A percentile compares a stretch with the other conserved stretches of the same genome.
Conservation (phyloP, 37 sponge, comb jelly and placozoan species). For the Diacarnus erythraeanus region DNA sequence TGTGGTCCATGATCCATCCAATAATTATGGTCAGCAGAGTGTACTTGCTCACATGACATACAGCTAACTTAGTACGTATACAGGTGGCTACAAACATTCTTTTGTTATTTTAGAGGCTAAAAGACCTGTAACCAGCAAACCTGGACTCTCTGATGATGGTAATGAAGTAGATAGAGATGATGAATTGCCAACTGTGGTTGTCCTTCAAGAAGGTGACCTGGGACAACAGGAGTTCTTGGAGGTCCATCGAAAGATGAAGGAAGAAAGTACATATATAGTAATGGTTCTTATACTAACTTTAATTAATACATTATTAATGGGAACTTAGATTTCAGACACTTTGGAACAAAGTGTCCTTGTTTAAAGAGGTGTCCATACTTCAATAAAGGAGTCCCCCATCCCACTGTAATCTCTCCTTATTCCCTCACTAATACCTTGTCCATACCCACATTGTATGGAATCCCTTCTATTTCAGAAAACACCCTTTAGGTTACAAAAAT, state of each 20-base stretch:
- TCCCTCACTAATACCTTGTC: too few relatives aligned
- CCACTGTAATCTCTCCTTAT: too few relatives aligned
- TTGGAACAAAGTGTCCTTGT: too few relatives aligned
- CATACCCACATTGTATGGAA: too few relatives aligned
- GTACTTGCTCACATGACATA: background rate
- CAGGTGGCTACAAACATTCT: background rate
- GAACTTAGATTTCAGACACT: too few relatives aligned
- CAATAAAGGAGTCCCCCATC: too few relatives aligned
- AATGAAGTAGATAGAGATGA: slow-evolving; percentile 61
- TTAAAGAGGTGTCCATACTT: too few relatives aligned
- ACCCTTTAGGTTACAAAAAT: too few relatives aligned
- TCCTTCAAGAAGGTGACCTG: slow-evolving; percentile 50
- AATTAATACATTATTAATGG: too few relatives aligned
- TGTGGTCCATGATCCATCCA: too few relatives aligned
- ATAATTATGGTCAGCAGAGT: background rate
- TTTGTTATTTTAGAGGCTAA: slow-evolving; percentile 32
- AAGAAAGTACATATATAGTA: background rate
- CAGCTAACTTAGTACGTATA: background rate
- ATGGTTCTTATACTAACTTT: too few relatives aligned
- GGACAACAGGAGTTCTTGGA: slow-evolving; percentile 37
- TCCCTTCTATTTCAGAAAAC: too few relatives aligned
- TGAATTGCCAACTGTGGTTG: slow-evolving; percentile 72
- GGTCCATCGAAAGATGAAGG: background rate
- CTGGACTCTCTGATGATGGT: slow-evolving; percentile 5
- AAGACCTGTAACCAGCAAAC: slow-evolving; percentile 18